Percentiles rank a stretch among this genome's conserved stretches.
phyloP scores from a whole-genome alignment of 2,797 vertebrate species.

The Lithobates sylvaticus region DNA sequence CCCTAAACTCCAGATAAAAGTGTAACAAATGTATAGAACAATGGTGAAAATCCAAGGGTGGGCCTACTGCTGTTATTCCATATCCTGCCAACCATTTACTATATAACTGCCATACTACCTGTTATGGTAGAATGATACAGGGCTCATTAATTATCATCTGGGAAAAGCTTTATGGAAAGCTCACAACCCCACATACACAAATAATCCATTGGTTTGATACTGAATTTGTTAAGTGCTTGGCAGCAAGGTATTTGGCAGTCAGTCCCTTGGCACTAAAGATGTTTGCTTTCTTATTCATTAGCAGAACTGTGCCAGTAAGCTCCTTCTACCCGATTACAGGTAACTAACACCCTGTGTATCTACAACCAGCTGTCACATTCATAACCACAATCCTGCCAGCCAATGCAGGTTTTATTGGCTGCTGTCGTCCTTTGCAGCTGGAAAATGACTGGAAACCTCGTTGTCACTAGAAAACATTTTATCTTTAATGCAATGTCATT shows the following conservation, averaged over 20 bases:
- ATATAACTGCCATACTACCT: too few relatives aligned
- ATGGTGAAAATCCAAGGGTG: too few relatives aligned
- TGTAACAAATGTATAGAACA: neutral
- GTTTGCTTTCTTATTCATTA: constrained; percentile 30
- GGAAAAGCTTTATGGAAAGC: too few relatives aligned
- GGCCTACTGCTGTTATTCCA: too few relatives aligned
- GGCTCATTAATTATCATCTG: too few relatives aligned
- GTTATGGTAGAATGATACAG: too few relatives aligned
- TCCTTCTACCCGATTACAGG: constrained; percentile 29
- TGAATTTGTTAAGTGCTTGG: constrained; percentile 19
- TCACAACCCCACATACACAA: too few relatives aligned
- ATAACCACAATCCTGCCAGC: neutral
- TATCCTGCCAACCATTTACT: too few relatives aligned
- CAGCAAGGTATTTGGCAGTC: neutral
- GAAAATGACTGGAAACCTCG: neutral
- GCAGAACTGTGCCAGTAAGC: constrained; percentile 4
- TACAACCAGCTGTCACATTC: constrained; percentile 28
- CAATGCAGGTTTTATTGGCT: constrained; percentile 17
- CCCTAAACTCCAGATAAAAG: neutral
- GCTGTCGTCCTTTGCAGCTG: neutral
- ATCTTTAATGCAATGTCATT: neutral
- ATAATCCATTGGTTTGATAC: neutral
- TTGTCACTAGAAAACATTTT: neutral
- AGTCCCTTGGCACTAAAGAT: constrained; percentile 17
- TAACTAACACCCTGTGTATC: constrained; percentile 8